Percentiles rank a stretch among this genome's conserved stretches.
These are phyloP conservation scores for Araneus ventricosus DNA, from an alignment of 1,140 invertebrate genomes.

Conservation along the genomic window DNA sequence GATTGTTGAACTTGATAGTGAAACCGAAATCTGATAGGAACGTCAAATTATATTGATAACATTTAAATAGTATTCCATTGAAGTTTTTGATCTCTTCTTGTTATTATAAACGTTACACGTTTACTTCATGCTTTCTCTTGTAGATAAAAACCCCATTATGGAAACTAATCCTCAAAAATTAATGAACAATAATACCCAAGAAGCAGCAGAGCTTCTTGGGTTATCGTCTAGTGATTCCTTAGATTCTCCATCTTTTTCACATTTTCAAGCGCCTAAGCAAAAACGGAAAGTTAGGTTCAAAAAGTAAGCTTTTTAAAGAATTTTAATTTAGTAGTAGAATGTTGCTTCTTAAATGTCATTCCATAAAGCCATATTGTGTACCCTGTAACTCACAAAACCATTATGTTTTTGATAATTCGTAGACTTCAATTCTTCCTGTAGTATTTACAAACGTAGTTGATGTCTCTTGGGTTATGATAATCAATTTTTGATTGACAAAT, in stretches of 20 bases:
- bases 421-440: no score
- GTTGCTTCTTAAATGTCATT: not conserved
- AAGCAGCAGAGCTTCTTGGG: constrained; percentile 62
- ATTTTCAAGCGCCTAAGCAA: constrained; percentile 68
- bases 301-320: constrained; percentile 52
- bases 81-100: not conserved
- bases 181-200: constrained; percentile 69
- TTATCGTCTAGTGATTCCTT: constrained; percentile 69
- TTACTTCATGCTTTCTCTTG: constrained; percentile 64
- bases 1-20: not conserved
- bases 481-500: no score
- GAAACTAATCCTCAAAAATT: constrained; percentile 66
- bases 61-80: not conserved
- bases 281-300: constrained; percentile 70
- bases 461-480: no score
- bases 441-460: no score
- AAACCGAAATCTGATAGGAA: not conserved
- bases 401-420: no score
- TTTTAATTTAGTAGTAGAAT: not conserved
- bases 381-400: not conserved
- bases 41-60: not conserved
- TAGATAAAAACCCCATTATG: constrained; percentile 68
- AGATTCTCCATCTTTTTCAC: constrained; percentile 68
- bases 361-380: not conserved
- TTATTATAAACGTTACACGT: not conserved